phyloP scores from a whole-genome alignment of 2,113 vertebrate species.

The Perca fluviatilis region DNA sequence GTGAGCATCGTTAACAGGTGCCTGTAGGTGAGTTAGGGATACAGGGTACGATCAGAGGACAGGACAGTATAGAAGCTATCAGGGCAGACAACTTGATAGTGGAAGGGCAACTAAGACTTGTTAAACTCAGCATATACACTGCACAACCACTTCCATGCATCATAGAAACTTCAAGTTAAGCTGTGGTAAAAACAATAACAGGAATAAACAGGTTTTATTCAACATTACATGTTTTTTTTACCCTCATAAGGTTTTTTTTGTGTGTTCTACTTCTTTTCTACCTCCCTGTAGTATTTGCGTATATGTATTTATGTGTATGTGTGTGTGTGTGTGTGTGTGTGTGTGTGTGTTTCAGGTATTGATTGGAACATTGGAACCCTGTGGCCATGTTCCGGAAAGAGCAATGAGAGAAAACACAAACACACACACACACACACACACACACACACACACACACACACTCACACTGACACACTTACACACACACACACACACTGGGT shows the following conservation, averaged over 20 bases:
- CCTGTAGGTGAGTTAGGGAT: not conserved
- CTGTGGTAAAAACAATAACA: too few species aligned
- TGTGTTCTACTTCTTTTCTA: not conserved
- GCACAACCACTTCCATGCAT: too few species aligned
- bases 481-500: constrained; percentile 27
- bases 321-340: constrained; percentile 10
- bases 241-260: too few species aligned
- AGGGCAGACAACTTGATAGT: too few species aligned
- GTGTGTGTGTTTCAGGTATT: constrained; percentile 53
- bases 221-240: too few species aligned
- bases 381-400: constrained; percentile 69
- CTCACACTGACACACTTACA: constrained; percentile 36
- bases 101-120: too few species aligned
- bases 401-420: constrained; percentile 43
- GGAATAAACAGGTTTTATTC: too few species aligned
- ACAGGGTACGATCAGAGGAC: too few species aligned
- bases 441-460: not conserved
- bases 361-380: constrained; percentile 71
- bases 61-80: too few species aligned
- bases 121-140: too few species aligned
- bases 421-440: constrained; percentile 41
- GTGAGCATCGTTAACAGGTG: not conserved
- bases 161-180: too few species aligned
- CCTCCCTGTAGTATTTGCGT: not conserved
- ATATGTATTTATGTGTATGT: not conserved